Conservation (phyloP, 1,140 invertebrate species). For the Ladona fulva region DNA sequence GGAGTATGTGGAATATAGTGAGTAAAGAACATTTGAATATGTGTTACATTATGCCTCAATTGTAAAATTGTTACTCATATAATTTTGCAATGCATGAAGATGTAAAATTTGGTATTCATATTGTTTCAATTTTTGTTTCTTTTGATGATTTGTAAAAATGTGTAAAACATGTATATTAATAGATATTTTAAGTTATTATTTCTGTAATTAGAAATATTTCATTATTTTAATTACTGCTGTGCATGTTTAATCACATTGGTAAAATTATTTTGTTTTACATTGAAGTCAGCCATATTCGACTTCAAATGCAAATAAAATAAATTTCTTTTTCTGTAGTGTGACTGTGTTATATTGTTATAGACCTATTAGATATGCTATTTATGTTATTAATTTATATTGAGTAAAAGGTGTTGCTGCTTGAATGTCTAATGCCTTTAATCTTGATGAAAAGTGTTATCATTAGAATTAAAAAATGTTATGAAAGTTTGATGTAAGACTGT, state of each 20-base stretch:
- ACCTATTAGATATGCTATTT: too few species aligned
- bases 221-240: background rate
- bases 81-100: background rate
- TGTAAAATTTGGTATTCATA: background rate
- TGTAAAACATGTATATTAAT: background rate
- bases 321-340: too few species aligned
- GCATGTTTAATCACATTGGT: background rate
- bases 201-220: background rate
- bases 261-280: background rate
- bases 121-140: background rate
- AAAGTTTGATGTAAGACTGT: too few species aligned
- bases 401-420: too few species aligned
- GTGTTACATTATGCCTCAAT: background rate
- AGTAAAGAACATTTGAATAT: slow-evolving; percentile 5
- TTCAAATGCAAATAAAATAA: too few species aligned
- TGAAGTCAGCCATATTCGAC: too few species aligned
- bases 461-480: too few species aligned
- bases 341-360: too few species aligned
- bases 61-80: background rate
- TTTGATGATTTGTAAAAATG: background rate
- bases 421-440: too few species aligned
- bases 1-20: slow-evolving; percentile 9
- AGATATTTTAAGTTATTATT: background rate
- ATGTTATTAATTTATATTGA: too few species aligned
- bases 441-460: too few species aligned